Base-by-base conservation (phyloP, 2,113 vertebrate species). In the Mystacornis crossleyi region DNA sequence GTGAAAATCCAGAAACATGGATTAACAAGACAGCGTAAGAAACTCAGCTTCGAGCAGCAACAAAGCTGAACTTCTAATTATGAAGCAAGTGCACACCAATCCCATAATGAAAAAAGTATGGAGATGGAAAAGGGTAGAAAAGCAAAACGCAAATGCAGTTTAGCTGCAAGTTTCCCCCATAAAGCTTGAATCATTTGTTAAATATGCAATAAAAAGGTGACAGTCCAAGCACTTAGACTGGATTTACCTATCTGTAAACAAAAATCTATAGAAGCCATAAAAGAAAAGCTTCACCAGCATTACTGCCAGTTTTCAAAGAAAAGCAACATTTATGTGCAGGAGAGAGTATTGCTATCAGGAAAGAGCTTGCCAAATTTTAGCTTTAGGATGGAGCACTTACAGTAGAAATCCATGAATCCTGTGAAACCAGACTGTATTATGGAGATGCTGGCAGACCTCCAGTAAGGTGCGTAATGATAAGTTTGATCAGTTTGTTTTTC, bases 211-310 rank as follows among this genome's bases (percentile, higher is more conserved):
- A 96, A 96, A 96, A 94, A 80, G 90, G 79, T 93, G 87, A 82
- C 92, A 73, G 24, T 73, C 67, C 47, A 66, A 87, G 93, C 87
- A 93, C 93, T 95, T 93, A 85, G 79, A 12, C 81, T 82, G 90
- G 92, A 96, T 96, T 90, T 94, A 90, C 87, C 79, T 96, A 66
- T 96, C 93, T 93, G 87, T 96, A 96, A 96, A 97, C 92, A 95
- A 90, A 94, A 94, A 94, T 93, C 90, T 83, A 94, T 95, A 93
- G 77, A 69, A 95, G 54, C 51, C 64, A 70, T 96, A 95, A 96
- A 92, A 86, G 67, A 90, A 86, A 73, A 93, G 90, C 87, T 88
- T 86, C 74, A 36, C 71, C 51, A 80, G 72, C 71, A 5, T 28
- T 90, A 70, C 60, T 77, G 90, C 34, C 67, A 19, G 36, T 71